Conservation (phyloP, 2,888 invertebrate genomes). For the Sinhomidia bicolor region DNA sequence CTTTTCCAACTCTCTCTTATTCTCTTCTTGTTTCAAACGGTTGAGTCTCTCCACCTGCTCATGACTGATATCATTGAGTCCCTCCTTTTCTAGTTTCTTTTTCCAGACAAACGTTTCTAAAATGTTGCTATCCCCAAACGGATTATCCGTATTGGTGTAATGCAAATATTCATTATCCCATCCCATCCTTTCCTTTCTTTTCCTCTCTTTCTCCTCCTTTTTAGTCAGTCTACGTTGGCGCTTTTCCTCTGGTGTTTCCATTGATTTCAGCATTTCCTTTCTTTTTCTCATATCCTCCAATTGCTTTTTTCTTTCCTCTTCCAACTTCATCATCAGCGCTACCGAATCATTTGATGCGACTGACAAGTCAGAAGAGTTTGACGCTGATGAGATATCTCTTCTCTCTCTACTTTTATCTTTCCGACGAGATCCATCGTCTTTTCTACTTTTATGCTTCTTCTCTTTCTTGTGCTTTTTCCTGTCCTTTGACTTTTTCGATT, state of each 20-base stretch:
- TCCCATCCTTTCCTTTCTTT: slow-evolving; percentile 95
- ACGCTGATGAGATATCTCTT: not conserved
- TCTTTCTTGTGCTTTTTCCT: slow-evolving; percentile 58
- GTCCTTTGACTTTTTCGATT: slow-evolving; percentile 66
- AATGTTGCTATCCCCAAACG: slow-evolving; percentile 98
- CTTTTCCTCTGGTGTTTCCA: slow-evolving; percentile 98
- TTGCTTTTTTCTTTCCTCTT: slow-evolving; percentile 87
- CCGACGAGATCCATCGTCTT: not conserved
- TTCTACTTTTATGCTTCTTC: slow-evolving; percentile 42
- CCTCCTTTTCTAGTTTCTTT: slow-evolving; percentile 97
- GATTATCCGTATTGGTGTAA: slow-evolving; percentile 99
- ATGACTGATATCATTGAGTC: slow-evolving; percentile 88
- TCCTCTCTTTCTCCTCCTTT: slow-evolving; percentile 90
- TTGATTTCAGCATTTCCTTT: slow-evolving; percentile 91
- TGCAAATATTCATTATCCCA: slow-evolving; percentile 98
- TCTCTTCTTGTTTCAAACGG: slow-evolving; percentile 94
- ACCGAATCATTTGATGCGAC: slow-evolving; percentile 84
- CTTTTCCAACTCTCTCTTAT: slow-evolving; percentile 95
- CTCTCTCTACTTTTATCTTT: not conserved
- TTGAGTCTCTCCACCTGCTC: slow-evolving; percentile 92
- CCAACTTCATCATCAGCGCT: slow-evolving; percentile 87
- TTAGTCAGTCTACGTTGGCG: slow-evolving; percentile 91
- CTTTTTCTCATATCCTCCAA: slow-evolving; percentile 86
- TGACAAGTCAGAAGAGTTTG: slow-evolving; percentile 70
- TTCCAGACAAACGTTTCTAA: slow-evolving; percentile 98